Evolutionary conservation across 1,140 invertebrate genomes (phyloP).

Genomic region (Drosophila pectinifera): DNA sequence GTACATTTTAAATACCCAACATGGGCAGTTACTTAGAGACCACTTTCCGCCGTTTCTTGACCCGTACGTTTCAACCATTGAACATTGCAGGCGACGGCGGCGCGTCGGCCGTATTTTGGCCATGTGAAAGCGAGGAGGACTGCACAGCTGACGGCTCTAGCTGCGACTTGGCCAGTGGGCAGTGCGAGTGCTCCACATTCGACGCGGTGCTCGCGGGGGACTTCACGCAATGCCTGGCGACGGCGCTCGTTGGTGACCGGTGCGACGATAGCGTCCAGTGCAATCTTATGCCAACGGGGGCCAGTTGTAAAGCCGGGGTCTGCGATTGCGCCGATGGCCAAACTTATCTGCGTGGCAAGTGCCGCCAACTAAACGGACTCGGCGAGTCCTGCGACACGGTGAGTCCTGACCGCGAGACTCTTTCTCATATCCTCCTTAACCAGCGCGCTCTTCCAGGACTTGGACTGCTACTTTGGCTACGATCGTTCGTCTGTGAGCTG

Average conservation of each 20-base stretch:
- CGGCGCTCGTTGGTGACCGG: conserved; percentile 78
- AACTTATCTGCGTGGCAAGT: conserved; percentile 80
- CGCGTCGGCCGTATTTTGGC: conserved; percentile 72
- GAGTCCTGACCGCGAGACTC: not conserved
- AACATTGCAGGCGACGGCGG: conserved; percentile 58
- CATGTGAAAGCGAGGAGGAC: conserved; percentile 75
- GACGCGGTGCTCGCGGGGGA: conserved; percentile 71
- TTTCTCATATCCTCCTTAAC: not conserved
- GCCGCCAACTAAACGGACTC: conserved; percentile 76
- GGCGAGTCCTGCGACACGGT: conserved; percentile 74
- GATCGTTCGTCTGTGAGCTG: conserved; percentile 82
- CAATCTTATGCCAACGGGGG: conserved; percentile 85
- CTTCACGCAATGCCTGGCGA: conserved; percentile 75
- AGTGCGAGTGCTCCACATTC: conserved; percentile 68
- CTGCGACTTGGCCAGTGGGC: conserved; percentile 55
- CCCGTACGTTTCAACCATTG: not conserved
- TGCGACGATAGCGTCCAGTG: conserved; percentile 83
- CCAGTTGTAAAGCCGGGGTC: conserved; percentile 84
- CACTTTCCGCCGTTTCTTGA: conserved; percentile 2
- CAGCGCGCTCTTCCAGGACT: conserved; percentile 53
- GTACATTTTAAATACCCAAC: conserved; percentile 27
- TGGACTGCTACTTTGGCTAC: conserved; percentile 83
- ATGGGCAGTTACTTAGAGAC: not conserved
- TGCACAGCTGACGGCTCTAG: conserved; percentile 75
- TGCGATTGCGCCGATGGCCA: conserved; percentile 84